Percentiles rank a stretch among this genome's conserved stretches.
phyloP scores from a whole-genome alignment of 2,888 invertebrate genomes.

The Pandemis cinnamomeana region DNA sequence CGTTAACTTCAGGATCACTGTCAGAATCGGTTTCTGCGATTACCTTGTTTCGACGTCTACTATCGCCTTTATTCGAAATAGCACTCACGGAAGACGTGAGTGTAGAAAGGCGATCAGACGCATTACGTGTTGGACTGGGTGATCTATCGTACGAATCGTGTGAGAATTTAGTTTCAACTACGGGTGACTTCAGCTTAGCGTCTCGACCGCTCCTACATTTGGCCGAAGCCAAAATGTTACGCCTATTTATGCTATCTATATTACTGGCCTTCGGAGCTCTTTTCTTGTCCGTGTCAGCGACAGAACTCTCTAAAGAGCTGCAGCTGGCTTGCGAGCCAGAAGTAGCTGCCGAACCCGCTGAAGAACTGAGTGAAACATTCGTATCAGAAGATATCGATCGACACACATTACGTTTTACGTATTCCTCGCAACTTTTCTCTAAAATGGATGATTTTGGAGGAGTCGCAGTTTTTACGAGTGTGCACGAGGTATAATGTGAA shows the following conservation, averaged over 20 bases:
- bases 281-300: slow-evolving; percentile 86
- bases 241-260: slow-evolving; percentile 92
- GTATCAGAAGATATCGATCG: slow-evolving; percentile 90
- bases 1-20: slow-evolving; percentile 71
- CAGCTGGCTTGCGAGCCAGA: slow-evolving; percentile 90
- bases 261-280: slow-evolving; percentile 91
- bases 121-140: slow-evolving; percentile 77
- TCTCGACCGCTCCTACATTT: slow-evolving; percentile 93
- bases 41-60: slow-evolving; percentile 78
- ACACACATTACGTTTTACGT: slow-evolving; percentile 85
- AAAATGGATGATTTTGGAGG: slow-evolving; percentile 63
- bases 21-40: slow-evolving; percentile 77
- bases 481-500: slow-evolving; percentile 71
- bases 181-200: slow-evolving; percentile 88
- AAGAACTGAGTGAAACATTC: slow-evolving; percentile 88
- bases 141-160: slow-evolving; percentile 83
- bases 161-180: slow-evolving; percentile 89
- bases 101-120: slow-evolving; percentile 83
- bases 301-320: slow-evolving; percentile 86
- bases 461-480: slow-evolving; percentile 75
- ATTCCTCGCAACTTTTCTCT: slow-evolving; percentile 72
- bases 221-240: slow-evolving; percentile 94
- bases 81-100: slow-evolving; percentile 82
- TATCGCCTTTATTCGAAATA: slow-evolving; percentile 80
- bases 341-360: slow-evolving; percentile 88